Conservation (phyloP, 2,797 vertebrate species). For the Cuculus canorus region DNA sequence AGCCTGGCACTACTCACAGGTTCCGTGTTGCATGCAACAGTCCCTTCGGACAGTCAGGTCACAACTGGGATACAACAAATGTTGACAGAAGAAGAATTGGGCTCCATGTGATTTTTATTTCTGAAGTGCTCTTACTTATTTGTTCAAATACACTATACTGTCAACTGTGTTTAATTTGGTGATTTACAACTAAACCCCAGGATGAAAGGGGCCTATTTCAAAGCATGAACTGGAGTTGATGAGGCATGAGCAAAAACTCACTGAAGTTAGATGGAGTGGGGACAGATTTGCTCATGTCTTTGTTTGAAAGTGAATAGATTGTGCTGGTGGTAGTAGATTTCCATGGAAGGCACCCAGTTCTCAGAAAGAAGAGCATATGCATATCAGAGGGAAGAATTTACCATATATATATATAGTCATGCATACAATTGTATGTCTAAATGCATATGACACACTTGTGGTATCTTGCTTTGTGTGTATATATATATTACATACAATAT, state of each 20-base stretch:
- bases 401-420: constrained; percentile 40
- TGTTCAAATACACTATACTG: constrained; percentile 26
- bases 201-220: background rate
- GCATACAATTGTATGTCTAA: constrained; percentile 59
- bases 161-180: constrained; percentile 45
- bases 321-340: fast-evolving
- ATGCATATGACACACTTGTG: background rate
- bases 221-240: background rate
- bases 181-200: constrained; percentile 64
- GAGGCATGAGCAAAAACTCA: background rate
- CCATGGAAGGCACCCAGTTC: background rate
- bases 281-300: background rate
- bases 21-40: fast-evolving
- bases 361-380: background rate
- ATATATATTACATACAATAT: constrained; percentile 36
- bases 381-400: background rate
- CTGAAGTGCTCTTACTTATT: background rate
- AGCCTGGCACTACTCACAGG: background rate
- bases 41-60: background rate
- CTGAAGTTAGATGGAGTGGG: background rate
- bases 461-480: background rate
- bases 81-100: background rate
- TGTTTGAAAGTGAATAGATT: background rate
- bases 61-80: background rate
- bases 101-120: background rate